phyloP scores from a whole-genome alignment of 2,113 vertebrate species.

The Trematomus loennbergii region DNA sequence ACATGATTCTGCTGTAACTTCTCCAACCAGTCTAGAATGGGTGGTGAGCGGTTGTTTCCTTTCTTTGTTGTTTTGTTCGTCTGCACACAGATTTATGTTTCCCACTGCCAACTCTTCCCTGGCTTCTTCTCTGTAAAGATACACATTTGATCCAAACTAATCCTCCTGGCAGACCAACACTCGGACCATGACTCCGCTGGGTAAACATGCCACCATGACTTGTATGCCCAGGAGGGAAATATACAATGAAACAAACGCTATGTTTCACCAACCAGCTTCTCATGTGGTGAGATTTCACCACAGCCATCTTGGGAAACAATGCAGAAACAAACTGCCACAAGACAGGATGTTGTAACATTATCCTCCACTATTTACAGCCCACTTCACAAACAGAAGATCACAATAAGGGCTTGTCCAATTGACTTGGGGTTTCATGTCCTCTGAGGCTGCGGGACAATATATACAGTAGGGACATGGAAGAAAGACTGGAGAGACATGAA shows the following conservation, averaged over 20 bases:
- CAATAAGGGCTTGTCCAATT: constrained; percentile 24
- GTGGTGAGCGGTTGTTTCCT: neutral
- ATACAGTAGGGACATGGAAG: neutral
- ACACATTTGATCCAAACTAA: neutral
- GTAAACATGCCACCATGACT: constrained; percentile 3
- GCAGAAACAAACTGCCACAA: constrained; percentile 51
- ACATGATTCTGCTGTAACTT: neutral
- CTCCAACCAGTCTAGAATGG: neutral
- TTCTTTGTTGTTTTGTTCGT: neutral
- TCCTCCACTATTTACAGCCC: constrained; percentile 53
- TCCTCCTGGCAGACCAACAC: neutral
- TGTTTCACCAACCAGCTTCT: constrained; percentile 36
- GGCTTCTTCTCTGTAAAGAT: neutral
- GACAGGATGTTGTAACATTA: constrained; percentile 61
- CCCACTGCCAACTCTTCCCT: neutral
- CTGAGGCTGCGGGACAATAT: neutral
- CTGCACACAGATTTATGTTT: neutral
- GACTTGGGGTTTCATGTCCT: constrained; percentile 11
- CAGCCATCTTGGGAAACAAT: constrained; percentile 35
- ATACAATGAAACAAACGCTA: constrained; percentile 32
- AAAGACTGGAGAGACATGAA: constrained; percentile 18
- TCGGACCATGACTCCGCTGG: neutral
- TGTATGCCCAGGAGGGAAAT: constrained; percentile 8
- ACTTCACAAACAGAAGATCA: constrained; percentile 42
- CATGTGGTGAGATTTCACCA: constrained; percentile 44